phyloP scores from a whole-genome alignment of 2,113 vertebrate species.

The Zosterops lateralis region DNA sequence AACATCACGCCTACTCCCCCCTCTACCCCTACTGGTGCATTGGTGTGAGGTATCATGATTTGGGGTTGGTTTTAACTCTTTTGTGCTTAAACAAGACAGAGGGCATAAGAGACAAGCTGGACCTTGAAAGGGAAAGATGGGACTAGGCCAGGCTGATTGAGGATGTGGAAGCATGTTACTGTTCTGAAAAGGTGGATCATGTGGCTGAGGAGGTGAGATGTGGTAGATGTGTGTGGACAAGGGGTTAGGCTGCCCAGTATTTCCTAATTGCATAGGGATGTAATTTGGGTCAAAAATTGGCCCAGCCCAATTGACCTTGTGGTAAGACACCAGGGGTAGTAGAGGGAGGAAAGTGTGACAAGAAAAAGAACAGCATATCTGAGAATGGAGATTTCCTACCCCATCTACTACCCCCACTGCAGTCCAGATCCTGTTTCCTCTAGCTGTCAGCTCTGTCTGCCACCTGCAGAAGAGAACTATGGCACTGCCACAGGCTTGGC shows the following conservation, averaged over 20 bases:
- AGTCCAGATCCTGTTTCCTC: neutral
- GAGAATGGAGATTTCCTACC: neutral
- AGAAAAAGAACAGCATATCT: neutral
- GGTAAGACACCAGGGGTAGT: neutral
- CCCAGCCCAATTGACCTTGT: neutral
- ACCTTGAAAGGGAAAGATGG: neutral
- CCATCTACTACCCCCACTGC: no score
- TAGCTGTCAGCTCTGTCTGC: neutral
- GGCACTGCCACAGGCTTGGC: neutral
- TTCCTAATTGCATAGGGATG: neutral
- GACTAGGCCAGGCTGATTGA: neutral
- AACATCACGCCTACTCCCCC: fast-evolving
- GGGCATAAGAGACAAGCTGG: neutral
- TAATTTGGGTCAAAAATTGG: neutral
- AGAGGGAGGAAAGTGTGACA: neutral
- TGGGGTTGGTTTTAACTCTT: neutral
- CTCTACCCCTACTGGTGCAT: neutral
- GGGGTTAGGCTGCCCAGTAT: neutral
- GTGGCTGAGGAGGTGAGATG: neutral
- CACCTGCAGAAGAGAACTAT: neutral
- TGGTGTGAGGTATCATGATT: fast-evolving
- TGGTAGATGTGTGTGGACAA: neutral
- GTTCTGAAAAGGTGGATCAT: neutral
- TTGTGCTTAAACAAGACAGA: neutral
- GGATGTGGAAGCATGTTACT: neutral